Evolutionary conservation across 1,140 invertebrate genomes (phyloP).

Genomic region (Pogonomyrmex barbatus): DNA sequence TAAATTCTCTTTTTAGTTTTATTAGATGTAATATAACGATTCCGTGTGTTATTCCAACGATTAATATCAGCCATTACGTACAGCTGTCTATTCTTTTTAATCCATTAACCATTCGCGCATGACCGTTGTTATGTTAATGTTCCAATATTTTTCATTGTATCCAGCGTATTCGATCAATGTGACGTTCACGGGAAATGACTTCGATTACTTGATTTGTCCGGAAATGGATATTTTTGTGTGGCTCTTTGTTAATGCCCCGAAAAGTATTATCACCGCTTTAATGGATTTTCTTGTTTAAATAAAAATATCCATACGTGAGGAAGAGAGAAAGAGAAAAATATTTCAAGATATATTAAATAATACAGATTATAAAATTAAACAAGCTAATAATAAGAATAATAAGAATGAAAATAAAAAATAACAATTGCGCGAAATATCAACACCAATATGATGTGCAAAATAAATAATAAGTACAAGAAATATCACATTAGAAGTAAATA

Average conservation of each 20-base stretch:
- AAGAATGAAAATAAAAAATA: background rate
- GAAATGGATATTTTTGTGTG: constrained; percentile 3
- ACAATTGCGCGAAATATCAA: background rate
- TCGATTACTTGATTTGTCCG: constrained; percentile 29
- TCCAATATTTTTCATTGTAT: constrained; percentile 27
- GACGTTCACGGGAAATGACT: background rate
- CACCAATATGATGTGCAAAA: background rate
- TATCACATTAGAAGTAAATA: background rate
- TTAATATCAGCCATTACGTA: constrained; percentile 45
- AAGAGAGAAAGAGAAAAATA: background rate
- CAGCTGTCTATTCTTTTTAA: constrained; percentile 31
- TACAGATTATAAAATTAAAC: background rate
- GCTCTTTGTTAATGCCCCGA: background rate
- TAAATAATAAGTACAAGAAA: background rate
- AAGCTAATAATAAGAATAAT: too few relatives aligned
- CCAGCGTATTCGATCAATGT: constrained; percentile 4
- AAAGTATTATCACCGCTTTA: background rate
- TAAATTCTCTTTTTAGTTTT: constrained; percentile 1
- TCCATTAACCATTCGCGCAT: constrained; percentile 30
- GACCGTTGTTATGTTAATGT: constrained; percentile 38
- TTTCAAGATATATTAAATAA: background rate
- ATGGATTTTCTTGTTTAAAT: constrained; percentile 2
- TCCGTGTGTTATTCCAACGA: constrained; percentile 3
- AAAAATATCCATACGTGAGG: background rate
- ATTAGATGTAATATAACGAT: background rate